These are phyloP conservation scores for Mizuhopecten yessoensis DNA, from an alignment of 1,140 invertebrate genomes.

Conservation along the genomic window DNA sequence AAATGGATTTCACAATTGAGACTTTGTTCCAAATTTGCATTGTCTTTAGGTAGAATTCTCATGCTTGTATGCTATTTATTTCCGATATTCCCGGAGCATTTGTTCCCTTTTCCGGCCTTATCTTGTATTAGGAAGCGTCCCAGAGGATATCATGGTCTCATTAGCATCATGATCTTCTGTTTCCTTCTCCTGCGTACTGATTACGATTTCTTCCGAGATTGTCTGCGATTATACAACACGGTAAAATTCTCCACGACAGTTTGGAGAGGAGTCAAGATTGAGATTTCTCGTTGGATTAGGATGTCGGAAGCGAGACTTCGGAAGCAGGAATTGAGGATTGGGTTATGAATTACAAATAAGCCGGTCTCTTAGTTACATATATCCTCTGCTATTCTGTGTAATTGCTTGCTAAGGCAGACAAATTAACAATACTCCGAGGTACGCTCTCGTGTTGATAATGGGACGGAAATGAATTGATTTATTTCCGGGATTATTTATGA, in stretches of 20 bases:
- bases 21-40: neutral
- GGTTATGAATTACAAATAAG: slow-evolving; percentile 35
- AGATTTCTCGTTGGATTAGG: neutral
- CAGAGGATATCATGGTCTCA: neutral
- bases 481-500: slow-evolving; percentile 9
- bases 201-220: neutral
- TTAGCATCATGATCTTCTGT: neutral
- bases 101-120: slow-evolving; percentile 5
- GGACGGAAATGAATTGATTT: slow-evolving; percentile 26
- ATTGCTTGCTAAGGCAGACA: slow-evolving; percentile 10
- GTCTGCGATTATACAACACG: neutral
- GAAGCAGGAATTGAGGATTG: neutral
- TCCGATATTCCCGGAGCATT: neutral
- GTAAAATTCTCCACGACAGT: neutral
- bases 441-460: neutral
- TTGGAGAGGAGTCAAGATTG: neutral
- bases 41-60: neutral
- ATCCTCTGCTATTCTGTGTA: neutral
- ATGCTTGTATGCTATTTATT: neutral
- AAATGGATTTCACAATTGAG: neutral
- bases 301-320: neutral
- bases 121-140: neutral
- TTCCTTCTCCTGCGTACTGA: neutral
- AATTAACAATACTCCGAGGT: slow-evolving; percentile 21
- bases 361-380: neutral